phyloP scores from a whole-genome alignment of 2,113 vertebrate genomes.

The Osmerus mordax region DNA sequence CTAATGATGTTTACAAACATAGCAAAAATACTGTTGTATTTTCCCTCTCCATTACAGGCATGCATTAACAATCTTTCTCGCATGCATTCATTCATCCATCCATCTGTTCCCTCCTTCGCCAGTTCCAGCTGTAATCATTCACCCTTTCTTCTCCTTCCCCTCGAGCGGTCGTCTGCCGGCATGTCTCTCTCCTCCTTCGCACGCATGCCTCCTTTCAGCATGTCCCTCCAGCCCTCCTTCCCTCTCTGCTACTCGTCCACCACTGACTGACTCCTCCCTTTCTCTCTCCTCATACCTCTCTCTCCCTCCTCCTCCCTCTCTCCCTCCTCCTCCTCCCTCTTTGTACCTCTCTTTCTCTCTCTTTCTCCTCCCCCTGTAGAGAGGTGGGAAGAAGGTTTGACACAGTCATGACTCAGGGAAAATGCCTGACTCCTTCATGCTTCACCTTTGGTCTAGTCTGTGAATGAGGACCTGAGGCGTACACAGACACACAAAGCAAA shows the following conservation, averaged over 20 bases:
- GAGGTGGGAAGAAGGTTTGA: too few species aligned
- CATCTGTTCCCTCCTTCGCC: constrained; percentile 3
- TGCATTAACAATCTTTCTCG: not conserved
- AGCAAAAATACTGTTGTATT: not conserved
- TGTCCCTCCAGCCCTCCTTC: constrained; percentile 12
- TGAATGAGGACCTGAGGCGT: too few species aligned
- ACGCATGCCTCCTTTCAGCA: constrained; percentile 29
- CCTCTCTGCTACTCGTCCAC: constrained; percentile 10
- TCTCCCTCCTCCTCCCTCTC: not conserved
- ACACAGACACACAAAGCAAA: too few species aligned
- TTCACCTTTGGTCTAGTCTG: too few species aligned
- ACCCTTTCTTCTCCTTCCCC: constrained; percentile 47
- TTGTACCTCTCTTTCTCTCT: not conserved
- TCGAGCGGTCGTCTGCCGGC: constrained; percentile 32
- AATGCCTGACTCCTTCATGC: too few species aligned
- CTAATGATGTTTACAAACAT: not conserved
- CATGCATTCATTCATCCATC: not conserved
- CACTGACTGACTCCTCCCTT: constrained; percentile 36
- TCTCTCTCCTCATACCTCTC: not conserved
- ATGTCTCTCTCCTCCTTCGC: constrained; percentile 27
- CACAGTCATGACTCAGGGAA: too few species aligned
- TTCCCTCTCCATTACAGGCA: not conserved
- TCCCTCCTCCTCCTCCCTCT: not conserved
- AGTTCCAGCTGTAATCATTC: constrained; percentile 36
- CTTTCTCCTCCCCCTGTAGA: too few species aligned